Percentiles rank a stretch among this genome's conserved stretches.
Conservation (phyloP, 2,797 vertebrate species). For the Kryptolebias ocellatus region DNA sequence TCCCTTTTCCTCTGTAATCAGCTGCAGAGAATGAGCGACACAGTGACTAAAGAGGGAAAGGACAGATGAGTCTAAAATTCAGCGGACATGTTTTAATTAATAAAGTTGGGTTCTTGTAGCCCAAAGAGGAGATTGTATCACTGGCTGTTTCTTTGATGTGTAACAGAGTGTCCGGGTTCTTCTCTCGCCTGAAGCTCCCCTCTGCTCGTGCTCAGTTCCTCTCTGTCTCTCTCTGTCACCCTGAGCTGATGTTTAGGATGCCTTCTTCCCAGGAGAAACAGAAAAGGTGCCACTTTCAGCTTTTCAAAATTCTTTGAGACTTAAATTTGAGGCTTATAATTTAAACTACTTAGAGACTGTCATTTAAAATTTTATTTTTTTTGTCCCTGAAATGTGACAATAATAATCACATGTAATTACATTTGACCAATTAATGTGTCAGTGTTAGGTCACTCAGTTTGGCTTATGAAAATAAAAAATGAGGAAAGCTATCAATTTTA, state of each 20-base stretch:
- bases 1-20: constrained; percentile 39
- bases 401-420: background rate
- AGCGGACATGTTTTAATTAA: constrained; percentile 75
- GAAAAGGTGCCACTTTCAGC: constrained; percentile 27
- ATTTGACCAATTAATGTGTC: background rate
- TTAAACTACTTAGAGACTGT: background rate
- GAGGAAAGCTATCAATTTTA: background rate
- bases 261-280: constrained; percentile 24
- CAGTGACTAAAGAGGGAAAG: constrained; percentile 35
- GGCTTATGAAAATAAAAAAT: background rate
- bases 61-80: constrained; percentile 61
- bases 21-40: constrained; percentile 49
- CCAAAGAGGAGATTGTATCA: constrained; percentile 70
- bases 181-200: constrained; percentile 66
- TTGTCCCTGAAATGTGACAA: constrained; percentile 1
- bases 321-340: background rate
- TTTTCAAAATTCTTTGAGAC: constrained; percentile 16
- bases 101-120: constrained; percentile 65
- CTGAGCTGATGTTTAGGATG: constrained; percentile 24
- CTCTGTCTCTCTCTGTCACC: constrained; percentile 25
- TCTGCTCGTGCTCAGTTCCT: constrained; percentile 47
- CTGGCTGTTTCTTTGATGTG: constrained; percentile 75
- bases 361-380: background rate
- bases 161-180: constrained; percentile 65
- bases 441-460: background rate